Evolutionary conservation across 2,797 vertebrate genomes (phyloP).

Genomic region (Chlorospingus flavigularis): DNA sequence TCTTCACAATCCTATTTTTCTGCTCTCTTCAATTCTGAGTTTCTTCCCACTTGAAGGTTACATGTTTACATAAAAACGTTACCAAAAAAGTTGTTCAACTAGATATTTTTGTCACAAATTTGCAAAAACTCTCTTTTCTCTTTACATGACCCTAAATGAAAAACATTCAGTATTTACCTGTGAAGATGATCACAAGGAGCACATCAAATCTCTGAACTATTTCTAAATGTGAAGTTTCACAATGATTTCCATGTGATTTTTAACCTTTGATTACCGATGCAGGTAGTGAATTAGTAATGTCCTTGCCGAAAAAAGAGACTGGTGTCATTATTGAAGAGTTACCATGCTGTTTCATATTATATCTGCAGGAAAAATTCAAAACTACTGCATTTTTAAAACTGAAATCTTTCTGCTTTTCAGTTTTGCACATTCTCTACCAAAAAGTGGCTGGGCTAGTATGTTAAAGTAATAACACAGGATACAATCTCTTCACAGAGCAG

Average conservation of each 20-base stretch:
- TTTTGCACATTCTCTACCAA: background rate
- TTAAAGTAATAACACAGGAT: background rate
- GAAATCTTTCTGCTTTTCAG: background rate
- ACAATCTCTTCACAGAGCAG: background rate
- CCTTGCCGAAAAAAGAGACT: slow-evolving; percentile 33
- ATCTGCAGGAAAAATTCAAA: background rate
- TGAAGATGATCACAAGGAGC: slow-evolving; percentile 33
- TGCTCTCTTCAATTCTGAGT: background rate
- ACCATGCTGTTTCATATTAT: background rate
- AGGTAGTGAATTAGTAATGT: slow-evolving; percentile 11
- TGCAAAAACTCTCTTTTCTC: background rate
- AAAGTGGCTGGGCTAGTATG: background rate
- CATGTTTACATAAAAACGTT: background rate
- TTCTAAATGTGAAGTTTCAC: slow-evolving; percentile 36
- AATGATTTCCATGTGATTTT: slow-evolving; percentile 15
- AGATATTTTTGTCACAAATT: background rate
- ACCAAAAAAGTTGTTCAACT: background rate
- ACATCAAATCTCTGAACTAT: slow-evolving; percentile 40
- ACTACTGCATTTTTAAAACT: background rate
- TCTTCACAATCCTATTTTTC: background rate
- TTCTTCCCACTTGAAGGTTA: background rate
- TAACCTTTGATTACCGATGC: slow-evolving; percentile 12
- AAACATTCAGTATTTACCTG: slow-evolving; percentile 38
- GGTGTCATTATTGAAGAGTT: slow-evolving; percentile 6
- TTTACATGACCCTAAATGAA: background rate